Evolutionary conservation across 2,888 invertebrate genomes (phyloP), one percentile per base, ranked within the genome.

Genomic region (Perizoma flavofasciatum): DNA sequence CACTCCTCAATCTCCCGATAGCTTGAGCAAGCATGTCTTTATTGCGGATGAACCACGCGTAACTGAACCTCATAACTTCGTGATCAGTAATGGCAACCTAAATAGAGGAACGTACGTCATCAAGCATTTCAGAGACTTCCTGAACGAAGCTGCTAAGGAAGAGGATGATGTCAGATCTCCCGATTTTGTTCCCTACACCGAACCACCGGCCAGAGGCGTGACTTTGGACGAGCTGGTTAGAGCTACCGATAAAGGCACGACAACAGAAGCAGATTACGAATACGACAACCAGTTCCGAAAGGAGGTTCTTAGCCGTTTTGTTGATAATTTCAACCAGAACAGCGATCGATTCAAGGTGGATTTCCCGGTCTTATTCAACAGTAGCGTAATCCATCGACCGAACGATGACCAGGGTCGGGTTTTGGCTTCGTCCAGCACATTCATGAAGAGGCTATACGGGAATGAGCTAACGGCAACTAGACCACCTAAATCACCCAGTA

Each of bases 361-460:
- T 61, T 89, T 87, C 44, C 91, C 91, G 22, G 69, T 91, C 40
- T 41, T 91, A 63, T 88, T 84, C 66, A 90, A 91, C 67, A 88
- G 74, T 43, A 88, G 85, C 50, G 77, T 89, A 7, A 79, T 87
- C 46, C 89, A 89, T 59, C 69, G 73, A 9, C 69, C 73, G 40
- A 50, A 65, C 6, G 63, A 67, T 5, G 79, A 73, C 5, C 63
- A 68, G 49, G 82, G 82, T 0, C 68, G 75, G 47, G 77, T 74
- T 8, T 68, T 78, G 6, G 83, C 86, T 37, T 84, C 88, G 0
- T 89, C 89, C 2, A 78, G 79, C 33, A 81, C 86, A 7, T 85
- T 82, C 55, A 67, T 89, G 72, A 82, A 83, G 67, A 66, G 85
- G 35, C 59, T 81, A 55, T 82, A 85, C 59, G 55, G 47, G 33